Base-by-base conservation (phyloP, 1,140 invertebrate species). In the Babylonia areolata region DNA sequence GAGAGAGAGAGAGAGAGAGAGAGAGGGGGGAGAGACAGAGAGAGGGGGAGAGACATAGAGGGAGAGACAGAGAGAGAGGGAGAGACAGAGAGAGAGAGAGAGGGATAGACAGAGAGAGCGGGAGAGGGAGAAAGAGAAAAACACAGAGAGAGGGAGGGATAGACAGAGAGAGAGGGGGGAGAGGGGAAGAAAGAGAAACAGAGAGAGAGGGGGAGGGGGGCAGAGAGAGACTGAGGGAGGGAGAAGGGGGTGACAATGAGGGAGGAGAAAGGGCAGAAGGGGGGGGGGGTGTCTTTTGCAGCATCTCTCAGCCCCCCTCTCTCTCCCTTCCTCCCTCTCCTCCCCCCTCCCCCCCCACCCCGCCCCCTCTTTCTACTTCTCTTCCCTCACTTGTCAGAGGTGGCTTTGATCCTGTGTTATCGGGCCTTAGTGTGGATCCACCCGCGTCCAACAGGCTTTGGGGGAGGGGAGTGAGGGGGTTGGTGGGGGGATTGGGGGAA, bases 241-340 rank as follows among this genome's bases (percentile, higher is more conserved):
- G n/a, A n/a, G n/a, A n/a, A n/a, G n/a, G n/a, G 20, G 46, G 58
- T 6, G 9, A 64, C 58, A 64, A 23, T 12, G 58, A 64, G 9
- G 28, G 23, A 64, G 15, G 58, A 28, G 58, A 64, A 3, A 20
- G 20, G n/a, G n/a, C n/a, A n/a, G n/a, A n/a, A n/a, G n/a, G n/a
- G n/a, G n/a, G n/a, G n/a, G n/a, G n/a, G n/a, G n/a, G n/a, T n/a
- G n/a, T n/a, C n/a, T n/a, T n/a, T n/a, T n/a, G n/a, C n/a, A n/a
- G n/a, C 64, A 23, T 69, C 28, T 69, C 64, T n/a, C 64, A 12
- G 20, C 69, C 83, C 69, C 83, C 39, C 83, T 85, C 83, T 85
- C 83, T 85, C 83, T 84, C 83, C 75, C 83, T 85, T 69, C 75
- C 84, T 78, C 73, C 35, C 39, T 28, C 78, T 54, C 78, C n/a